phyloP scores from a whole-genome alignment of 2,113 vertebrate species.

The Raja brachyura region DNA sequence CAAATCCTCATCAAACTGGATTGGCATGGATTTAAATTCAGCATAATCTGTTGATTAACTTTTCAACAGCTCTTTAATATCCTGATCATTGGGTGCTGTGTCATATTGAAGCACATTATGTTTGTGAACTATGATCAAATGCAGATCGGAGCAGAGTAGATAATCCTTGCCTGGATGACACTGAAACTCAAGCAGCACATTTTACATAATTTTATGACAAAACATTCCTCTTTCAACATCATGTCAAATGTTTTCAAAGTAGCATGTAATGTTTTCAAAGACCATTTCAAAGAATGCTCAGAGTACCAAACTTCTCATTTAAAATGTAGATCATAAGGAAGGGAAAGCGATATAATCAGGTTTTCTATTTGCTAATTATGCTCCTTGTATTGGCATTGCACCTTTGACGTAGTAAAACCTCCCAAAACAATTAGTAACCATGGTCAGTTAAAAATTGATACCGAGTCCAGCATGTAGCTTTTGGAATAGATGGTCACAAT shows the following conservation, averaged over 20 bases:
- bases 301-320: neutral
- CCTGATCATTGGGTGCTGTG: neutral
- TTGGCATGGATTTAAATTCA: neutral
- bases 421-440: too few relatives aligned
- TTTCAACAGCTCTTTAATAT: neutral
- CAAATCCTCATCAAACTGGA: slow-evolving; percentile 16
- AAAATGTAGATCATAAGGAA: neutral
- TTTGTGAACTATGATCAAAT: neutral
- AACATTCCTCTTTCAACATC: neutral
- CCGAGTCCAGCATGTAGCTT: too few relatives aligned
- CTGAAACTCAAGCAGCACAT: neutral
- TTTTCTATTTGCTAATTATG: neutral
- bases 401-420: too few relatives aligned
- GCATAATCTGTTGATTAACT: slow-evolving; percentile 24
- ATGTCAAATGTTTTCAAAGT: neutral
- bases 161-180: neutral
- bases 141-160: neutral
- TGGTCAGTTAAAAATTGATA: too few relatives aligned
- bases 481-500: too few relatives aligned
- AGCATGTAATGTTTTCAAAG: neutral
- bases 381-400: neutral
- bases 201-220: neutral
- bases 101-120: neutral
- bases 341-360: neutral
- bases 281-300: neutral